Base-by-base conservation (phyloP, 2,113 vertebrate species). In the Tetrao urogallus region DNA sequence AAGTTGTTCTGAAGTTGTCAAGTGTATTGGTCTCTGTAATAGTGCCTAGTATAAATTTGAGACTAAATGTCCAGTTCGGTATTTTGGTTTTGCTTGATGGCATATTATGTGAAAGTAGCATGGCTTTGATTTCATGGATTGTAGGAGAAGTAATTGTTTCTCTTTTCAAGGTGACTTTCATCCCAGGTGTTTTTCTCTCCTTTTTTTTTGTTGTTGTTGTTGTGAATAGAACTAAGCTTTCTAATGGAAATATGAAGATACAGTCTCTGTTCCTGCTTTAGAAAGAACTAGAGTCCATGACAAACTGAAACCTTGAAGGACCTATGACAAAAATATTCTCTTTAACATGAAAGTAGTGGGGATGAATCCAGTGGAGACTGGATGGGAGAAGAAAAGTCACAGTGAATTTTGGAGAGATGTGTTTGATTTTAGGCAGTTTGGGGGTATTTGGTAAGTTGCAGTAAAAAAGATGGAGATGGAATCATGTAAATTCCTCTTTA, bases 21-120 rank as follows among this genome's bases (percentile, higher is more conserved):
- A 40, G 0, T 0, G 0, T 69, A 11, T 6, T 57, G 13, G 9
- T 83, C 20, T 56, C 27, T 60, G 28, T 74, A n/a, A n/a, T 19
- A 27, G 28, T 74, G 38, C 42, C 67, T 82, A 13, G 13, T 67
- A 5, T 87, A 70, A 90, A 66, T 15, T 2, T 52, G 61, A 69
- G 18, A 72, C n/a, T 78, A 56, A 88, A 88, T 64, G 22, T 78
- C 28, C 71, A 14, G 16, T 60, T 82, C 85, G 47, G 18, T 52
- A 19, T 57, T 38, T 27, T 87, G 90, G 58, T 40, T 47, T 82
- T 82, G 36, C 56, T 80, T 80, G 67, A 11, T 82, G 47, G 56
- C 45, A 43, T 86, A 57, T 57, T 74, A 70, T 3, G 1, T 83
- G 69, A 89, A 86, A 91, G 30, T 0, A 28, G 54, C 81, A 87